These are phyloP conservation scores for Protodeltote pygarga DNA, from an alignment of 2,888 invertebrate species.

Conservation along the genomic window DNA sequence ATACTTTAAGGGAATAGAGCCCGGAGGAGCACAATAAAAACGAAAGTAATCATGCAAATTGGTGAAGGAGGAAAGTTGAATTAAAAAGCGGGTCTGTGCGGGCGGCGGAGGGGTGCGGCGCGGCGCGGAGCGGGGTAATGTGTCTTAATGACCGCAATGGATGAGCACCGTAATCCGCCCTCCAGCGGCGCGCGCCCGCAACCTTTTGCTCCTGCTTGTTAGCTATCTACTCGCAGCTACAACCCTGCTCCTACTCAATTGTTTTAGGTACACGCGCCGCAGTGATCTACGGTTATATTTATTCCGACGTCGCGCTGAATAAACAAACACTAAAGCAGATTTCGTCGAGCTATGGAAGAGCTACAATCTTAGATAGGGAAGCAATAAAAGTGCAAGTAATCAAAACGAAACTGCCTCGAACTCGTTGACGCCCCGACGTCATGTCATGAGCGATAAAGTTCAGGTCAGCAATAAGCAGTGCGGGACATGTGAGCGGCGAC, in stretches of 20 bases:
- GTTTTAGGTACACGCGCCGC: conserved; percentile 47
- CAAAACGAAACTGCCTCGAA: conserved; percentile 43
- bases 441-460: conserved; percentile 50
- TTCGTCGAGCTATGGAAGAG: conserved; percentile 41
- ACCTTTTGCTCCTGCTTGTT: conserved; percentile 72
- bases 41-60: conserved; percentile 87
- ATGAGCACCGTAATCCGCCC: conserved; percentile 80
- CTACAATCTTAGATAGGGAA: conserved; percentile 42
- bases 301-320: conserved; percentile 37
- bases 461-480: conserved; percentile 57
- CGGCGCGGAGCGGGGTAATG: conserved; percentile 68
- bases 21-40: conserved; percentile 80
- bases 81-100: conserved; percentile 80
- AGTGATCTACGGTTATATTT: conserved; percentile 26
- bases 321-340: conserved; percentile 51
- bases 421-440: conserved; percentile 43
- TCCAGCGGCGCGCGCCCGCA: conserved; percentile 63
- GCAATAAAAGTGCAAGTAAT: conserved; percentile 58
- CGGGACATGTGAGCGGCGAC: conserved; percentile 41
- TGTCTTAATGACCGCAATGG: conserved; percentile 87
- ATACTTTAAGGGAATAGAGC: conserved; percentile 63
- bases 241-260: conserved; percentile 53
- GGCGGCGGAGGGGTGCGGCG: conserved; percentile 45
- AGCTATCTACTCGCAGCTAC: conserved; percentile 56
- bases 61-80: conserved; percentile 84